phyloP scores from a whole-genome alignment of 2,888 invertebrate species.

The Eupsilia transversa region DNA sequence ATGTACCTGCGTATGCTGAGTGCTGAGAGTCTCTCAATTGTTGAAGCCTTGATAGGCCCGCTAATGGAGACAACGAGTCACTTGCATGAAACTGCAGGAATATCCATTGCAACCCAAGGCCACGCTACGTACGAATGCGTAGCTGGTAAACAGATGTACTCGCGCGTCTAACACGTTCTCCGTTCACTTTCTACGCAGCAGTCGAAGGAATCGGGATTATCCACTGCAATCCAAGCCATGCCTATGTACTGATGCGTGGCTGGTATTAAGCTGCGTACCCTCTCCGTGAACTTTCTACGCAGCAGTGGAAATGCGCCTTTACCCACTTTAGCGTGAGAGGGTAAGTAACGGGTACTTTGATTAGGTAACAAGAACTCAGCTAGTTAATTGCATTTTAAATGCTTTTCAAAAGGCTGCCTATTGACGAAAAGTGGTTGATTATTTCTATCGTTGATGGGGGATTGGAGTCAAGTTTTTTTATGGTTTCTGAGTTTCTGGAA shows the following conservation, averaged over 20 bases:
- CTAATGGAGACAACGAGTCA: too few species aligned
- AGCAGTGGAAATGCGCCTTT: background rate
- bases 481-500: background rate
- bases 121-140: background rate
- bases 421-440: conserved; percentile 31
- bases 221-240: too few species aligned
- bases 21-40: too few species aligned
- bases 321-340: conserved; percentile 26
- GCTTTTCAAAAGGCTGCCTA: conserved; percentile 29
- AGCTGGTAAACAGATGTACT: too few species aligned
- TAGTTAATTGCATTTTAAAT: conserved; percentile 42
- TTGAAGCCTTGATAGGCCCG: too few species aligned
- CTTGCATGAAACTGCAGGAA: background rate
- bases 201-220: too few species aligned
- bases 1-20: too few species aligned
- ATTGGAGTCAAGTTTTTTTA: background rate
- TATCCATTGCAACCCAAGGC: background rate
- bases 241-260: background rate
- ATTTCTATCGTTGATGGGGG: conserved; percentile 1
- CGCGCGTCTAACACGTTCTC: background rate
- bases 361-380: conserved; percentile 22
- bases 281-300: background rate
- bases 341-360: conserved; percentile 29
- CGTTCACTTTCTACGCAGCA: background rate
- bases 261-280: background rate